Percentiles rank a stretch among this genome's conserved stretches.
These are phyloP conservation scores for Ericerus pela DNA, from an alignment of 1,140 invertebrate genomes.

Conservation along the genomic window DNA sequence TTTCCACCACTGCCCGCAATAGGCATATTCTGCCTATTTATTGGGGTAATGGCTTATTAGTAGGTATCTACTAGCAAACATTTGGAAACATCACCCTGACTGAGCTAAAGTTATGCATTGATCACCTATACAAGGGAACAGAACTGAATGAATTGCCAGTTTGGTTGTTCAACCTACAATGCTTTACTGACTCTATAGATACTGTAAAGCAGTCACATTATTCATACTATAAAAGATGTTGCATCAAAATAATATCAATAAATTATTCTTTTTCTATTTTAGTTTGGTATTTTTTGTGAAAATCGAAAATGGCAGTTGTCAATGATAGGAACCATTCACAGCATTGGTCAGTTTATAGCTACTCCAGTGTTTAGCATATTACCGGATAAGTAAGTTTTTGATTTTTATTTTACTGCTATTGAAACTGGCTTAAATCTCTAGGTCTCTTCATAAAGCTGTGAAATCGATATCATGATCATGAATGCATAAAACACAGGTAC, in stretches of 20 bases:
- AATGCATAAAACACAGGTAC: too few relatives aligned
- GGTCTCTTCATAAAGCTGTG: too few relatives aligned
- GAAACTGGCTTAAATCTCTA: too few relatives aligned
- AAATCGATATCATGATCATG: too few relatives aligned
- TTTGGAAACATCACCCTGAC: slow-evolving; percentile 15
- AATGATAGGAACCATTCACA: slow-evolving; percentile 43
- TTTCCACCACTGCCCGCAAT: neutral
- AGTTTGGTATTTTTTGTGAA: slow-evolving; percentile 40
- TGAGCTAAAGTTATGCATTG: too few relatives aligned
- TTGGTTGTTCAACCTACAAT: too few relatives aligned
- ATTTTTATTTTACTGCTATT: neutral
- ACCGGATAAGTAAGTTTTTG: slow-evolving; percentile 39
- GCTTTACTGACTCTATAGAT: too few relatives aligned
- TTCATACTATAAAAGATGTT: too few relatives aligned
- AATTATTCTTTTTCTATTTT: neutral
- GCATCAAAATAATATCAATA: neutral
- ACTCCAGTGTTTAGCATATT: slow-evolving; percentile 40
- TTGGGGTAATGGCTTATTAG: neutral
- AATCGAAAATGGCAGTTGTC: slow-evolving; percentile 45
- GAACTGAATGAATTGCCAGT: too few relatives aligned
- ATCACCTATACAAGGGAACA: too few relatives aligned
- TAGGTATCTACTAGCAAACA: slow-evolving; percentile 3
- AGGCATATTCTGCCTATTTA: neutral
- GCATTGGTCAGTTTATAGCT: slow-evolving; percentile 41
- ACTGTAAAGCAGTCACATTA: too few relatives aligned